Evolutionary conservation across 2,113 vertebrate species (phyloP), one percentile per base, ranked within the genome.

Genomic region (Candoia aspera): DNA sequence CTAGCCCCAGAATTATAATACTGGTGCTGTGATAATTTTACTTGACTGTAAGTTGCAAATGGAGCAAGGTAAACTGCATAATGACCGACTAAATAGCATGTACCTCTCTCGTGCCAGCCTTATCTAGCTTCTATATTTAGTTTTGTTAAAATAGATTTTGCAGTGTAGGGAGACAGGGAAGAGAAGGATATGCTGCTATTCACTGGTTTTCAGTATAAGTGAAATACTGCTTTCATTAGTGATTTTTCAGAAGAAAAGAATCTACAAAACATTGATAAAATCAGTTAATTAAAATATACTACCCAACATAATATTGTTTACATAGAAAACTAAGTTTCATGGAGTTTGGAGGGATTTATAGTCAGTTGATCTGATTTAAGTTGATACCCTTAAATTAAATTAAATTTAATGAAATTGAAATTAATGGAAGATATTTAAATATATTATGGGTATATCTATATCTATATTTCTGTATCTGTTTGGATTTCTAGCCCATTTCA

Each of bases 21-120:
- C 46, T 86, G 8, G 8, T 90, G 57, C 12, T 49, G 9, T 49
- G 37, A 12, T 33, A 64, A 68, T 86, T 33, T 62, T 29, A 49
- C 60, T 53, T 60, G 29, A 2, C 23, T 87, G 29, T 53, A 64
- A 33, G 91, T 93, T 86, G 53, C 37, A 94, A 94, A 93, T 93
- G 12, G 93, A 33, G 29, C 55, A 91, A 96, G 88, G 86, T 54
- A 90, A 57, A 86, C 79, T 60, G 37, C 24, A 64, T 91, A 90
- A 92, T 79, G 11, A 91, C 94, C 84, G 86, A 53, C 9, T 55
- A 95, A 84, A 60, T 54, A 91, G 91, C 95, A 86, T 49, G 84
- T 95, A 24, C 79, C 26, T 91, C 21, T 6, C 64, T 23, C 1
- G n/a, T 11, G 54, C 3, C 19, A 64, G 42, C 17, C 42, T 60